Evolutionary conservation across 2,113 vertebrate genomes (phyloP), one percentile per base, ranked within the genome.

Genomic region (Cercocebus atys): DNA sequence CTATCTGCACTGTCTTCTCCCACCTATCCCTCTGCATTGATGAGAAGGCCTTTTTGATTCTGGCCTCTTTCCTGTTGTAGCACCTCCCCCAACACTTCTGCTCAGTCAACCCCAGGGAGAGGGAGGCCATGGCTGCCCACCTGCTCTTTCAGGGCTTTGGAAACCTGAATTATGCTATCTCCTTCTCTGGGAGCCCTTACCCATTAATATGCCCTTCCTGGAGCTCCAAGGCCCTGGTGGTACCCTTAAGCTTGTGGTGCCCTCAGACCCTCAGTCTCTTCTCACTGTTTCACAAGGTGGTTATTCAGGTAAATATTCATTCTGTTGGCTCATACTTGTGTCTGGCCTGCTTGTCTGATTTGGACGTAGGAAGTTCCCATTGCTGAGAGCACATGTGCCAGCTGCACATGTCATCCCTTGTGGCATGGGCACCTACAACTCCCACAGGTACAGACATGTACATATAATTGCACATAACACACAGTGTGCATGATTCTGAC

Each of bases 221-320:
- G 75, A 87, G 43, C 50, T 66, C 47, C 20, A 45, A 57, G 52
- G 70, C 45, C 43, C 27, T 57, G 47, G 16, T 16, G 61, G 45
- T 52, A 43, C 52, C n/a, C 23, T 88, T 27, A 84, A 85, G 35
- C 59, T 47, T 87, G 61, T 50, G 75, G 55, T 79, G 68, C 30
- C 16, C 83, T 81, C 30, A 50, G 72, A 43, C 45, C 27, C 57
- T 73, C 38, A 1, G 59, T 86, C 47, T 97, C 84, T 83, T 90
- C 59, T 64, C 30, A 2, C 18, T 79, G 25, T 73, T 88, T 95
- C 35, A 8, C 50, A 50, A 88, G 64, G 10, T 61, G 32, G 73
- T 70, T 57, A 57, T 87, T 68, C 75, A 94, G 97, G 89, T 94
- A 87, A 86, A 89, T 93, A 93, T 73, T 38, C 70, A 50, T 20